phyloP scores from a whole-genome alignment of 2,797 vertebrate genomes.

The Anabacerthia variegaticeps region DNA sequence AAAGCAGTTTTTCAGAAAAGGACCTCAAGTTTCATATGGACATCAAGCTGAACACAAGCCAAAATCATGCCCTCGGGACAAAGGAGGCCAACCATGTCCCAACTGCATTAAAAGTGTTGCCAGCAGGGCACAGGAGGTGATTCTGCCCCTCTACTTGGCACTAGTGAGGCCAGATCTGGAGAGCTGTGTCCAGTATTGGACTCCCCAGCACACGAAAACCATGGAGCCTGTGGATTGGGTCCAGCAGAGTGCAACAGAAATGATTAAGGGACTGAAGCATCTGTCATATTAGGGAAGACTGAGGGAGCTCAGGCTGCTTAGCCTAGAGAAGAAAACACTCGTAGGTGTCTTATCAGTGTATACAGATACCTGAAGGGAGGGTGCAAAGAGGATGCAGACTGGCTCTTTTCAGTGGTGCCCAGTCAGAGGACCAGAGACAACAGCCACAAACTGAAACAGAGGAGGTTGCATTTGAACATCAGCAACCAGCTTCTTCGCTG shows the following conservation, averaged over 20 bases:
- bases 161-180: neutral
- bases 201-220: neutral
- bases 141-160: neutral
- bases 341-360: rapidly evolving
- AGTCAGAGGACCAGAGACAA: neutral
- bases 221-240: neutral
- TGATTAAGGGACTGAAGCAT: neutral
- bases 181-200: neutral
- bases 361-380: neutral
- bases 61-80: neutral
- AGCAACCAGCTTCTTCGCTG: neutral
- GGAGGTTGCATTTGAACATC: neutral
- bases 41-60: neutral
- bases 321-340: neutral
- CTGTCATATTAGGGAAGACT: neutral
- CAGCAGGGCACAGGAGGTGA: neutral
- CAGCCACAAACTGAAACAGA: neutral
- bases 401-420: neutral
- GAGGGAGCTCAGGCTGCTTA: neutral
- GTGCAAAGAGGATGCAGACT: neutral
- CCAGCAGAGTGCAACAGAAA: neutral
- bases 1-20: neutral
- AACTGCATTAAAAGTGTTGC: rapidly evolving
- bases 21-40: neutral
- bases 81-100: rapidly evolving